Conservation (phyloP, 2,113 vertebrate species). For the Pristiophorus japonicus region DNA sequence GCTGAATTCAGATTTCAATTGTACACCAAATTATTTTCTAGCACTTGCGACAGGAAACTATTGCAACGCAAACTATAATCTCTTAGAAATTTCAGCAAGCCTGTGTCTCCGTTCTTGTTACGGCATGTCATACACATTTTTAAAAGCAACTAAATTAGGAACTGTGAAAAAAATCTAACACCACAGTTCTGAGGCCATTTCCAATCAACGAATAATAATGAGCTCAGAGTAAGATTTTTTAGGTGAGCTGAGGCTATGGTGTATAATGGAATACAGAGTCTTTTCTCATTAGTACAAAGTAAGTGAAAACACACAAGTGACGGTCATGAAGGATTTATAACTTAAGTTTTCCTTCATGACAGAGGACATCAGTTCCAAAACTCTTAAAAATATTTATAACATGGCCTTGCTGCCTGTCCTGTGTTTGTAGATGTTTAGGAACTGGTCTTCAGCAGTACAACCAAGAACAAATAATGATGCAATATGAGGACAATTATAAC, state of each 20-base stretch:
- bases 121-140: not conserved
- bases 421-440: not conserved
- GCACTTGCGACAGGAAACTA: not conserved
- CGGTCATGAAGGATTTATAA: not conserved
- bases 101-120: not conserved
- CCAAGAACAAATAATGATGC: not conserved
- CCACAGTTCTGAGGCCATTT: not conserved
- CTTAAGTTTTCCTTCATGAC: not conserved
- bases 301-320: too few species aligned
- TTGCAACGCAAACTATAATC: not conserved
- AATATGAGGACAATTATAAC: not conserved
- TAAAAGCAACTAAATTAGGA: not conserved
- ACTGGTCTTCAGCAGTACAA: not conserved
- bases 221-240: not conserved
- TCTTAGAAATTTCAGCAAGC: not conserved
- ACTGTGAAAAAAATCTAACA: not conserved
- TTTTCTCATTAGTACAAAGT: too few species aligned
- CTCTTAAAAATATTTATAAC: not conserved
- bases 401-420: not conserved
- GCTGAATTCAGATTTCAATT: not conserved
- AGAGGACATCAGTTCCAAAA: not conserved
- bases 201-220: not conserved
- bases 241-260: not conserved
- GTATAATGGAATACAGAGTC: not conserved
- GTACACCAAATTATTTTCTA: not conserved